Evolutionary conservation across 2,113 vertebrate species (phyloP).

Genomic region (Nyctereutes procyonoides): DNA sequence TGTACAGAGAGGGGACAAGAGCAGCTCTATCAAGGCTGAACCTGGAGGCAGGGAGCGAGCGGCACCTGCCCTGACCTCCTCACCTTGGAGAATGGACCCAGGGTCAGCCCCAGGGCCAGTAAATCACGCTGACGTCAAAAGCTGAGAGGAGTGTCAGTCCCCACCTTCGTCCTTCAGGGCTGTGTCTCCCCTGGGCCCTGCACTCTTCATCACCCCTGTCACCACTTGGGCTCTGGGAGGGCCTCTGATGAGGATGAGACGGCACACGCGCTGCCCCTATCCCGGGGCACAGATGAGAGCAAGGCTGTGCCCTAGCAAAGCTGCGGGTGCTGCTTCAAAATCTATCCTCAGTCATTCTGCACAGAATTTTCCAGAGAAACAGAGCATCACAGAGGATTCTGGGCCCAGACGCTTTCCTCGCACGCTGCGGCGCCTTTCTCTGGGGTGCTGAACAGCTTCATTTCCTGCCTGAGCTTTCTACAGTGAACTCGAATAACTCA

Average conservation of each 20-base stretch:
- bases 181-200: not conserved
- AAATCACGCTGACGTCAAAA: not conserved
- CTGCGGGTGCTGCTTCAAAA: not conserved
- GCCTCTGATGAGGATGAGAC: not conserved
- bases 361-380: conserved; percentile 47
- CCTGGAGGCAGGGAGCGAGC: not conserved
- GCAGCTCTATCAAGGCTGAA: not conserved
- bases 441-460: conserved; percentile 48
- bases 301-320: not conserved
- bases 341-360: not conserved
- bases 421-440: not conserved
- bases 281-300: not conserved
- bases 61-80: not conserved
- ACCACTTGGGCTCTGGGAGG: not conserved
- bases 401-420: not conserved
- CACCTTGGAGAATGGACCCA: not conserved
- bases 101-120: not conserved
- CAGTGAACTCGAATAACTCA: conserved; percentile 46
- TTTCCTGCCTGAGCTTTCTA: conserved; percentile 59
- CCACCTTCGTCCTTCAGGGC: not conserved
- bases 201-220: not conserved
- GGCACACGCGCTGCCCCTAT: not conserved
- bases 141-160: not conserved
- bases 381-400: not conserved
- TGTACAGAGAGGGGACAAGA: not conserved